phyloP scores from a whole-genome alignment of 2,797 vertebrate species.

The Oreonectes daqikongensis region DNA sequence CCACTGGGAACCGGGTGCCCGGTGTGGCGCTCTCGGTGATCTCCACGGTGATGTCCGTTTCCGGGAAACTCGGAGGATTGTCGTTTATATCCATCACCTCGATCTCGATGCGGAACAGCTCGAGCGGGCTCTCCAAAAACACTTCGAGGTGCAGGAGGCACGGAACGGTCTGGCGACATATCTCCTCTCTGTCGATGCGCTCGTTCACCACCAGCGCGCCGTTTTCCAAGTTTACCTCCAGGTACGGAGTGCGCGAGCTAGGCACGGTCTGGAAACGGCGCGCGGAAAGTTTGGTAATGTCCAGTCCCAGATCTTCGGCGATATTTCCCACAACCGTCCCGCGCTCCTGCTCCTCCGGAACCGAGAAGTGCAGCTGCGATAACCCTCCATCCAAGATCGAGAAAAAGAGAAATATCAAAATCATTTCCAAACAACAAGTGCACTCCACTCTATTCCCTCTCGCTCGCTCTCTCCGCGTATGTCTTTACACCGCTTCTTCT shows the following conservation, averaged over 20 bases:
- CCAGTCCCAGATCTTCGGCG: constrained; percentile 96
- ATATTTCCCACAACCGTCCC: constrained; percentile 98
- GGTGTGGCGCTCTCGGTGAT: constrained; percentile 97
- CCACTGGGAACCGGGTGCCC: constrained; percentile 96
- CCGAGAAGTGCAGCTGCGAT: constrained; percentile 93
- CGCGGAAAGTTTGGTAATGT: constrained; percentile 98
- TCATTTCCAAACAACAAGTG: constrained; percentile 84
- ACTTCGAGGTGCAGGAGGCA: constrained; percentile 96
- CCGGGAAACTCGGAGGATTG: constrained; percentile 92
- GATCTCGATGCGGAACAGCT: constrained; percentile 96
- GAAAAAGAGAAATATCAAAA: constrained; percentile 85
- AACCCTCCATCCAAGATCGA: constrained; percentile 86
- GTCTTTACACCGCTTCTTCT: constrained; percentile 17
- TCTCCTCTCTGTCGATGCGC: constrained; percentile 94
- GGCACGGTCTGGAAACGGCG: constrained; percentile 95
- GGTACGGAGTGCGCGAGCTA: constrained; percentile 90
- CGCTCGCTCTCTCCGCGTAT: constrained; percentile 13
- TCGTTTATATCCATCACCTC: constrained; percentile 98
- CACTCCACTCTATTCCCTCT: constrained; percentile 53
- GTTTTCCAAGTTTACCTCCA: constrained; percentile 96
- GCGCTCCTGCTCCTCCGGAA: constrained; percentile 95
- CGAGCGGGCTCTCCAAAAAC: constrained; percentile 94
- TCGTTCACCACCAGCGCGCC: constrained; percentile 93
- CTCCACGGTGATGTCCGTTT: constrained; percentile 94
- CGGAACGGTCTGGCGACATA: constrained; percentile 90